Percentiles rank a stretch among this genome's conserved stretches.
Conservation (phyloP, 2,888 invertebrate genomes). For the Dasypogon diadema region DNA sequence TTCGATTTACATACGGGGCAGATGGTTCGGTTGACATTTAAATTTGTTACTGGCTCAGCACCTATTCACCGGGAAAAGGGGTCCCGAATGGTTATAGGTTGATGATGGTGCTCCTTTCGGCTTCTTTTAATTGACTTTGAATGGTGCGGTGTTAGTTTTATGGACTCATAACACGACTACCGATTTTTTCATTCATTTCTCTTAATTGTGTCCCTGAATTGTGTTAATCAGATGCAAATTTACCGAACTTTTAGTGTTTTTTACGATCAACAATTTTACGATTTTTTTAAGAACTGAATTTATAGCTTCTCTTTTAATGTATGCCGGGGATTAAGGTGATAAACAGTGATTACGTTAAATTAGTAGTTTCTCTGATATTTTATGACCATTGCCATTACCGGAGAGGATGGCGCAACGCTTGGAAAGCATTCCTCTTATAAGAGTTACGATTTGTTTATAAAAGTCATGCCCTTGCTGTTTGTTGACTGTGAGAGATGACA, state of each 20-base stretch:
- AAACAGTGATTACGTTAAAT: constrained; percentile 16
- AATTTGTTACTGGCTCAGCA: constrained; percentile 53
- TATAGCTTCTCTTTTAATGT: not conserved
- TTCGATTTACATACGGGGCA: constrained; percentile 55
- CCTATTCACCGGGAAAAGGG: constrained; percentile 18
- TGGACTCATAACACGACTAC: constrained; percentile 48
- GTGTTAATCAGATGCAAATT: constrained; percentile 44
- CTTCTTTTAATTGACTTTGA: constrained; percentile 35
- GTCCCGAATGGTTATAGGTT: not conserved
- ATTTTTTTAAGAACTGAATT: not conserved
- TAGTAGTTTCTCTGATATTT: constrained; percentile 25
- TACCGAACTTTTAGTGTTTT: constrained; percentile 17
- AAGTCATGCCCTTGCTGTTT: too few relatives aligned
- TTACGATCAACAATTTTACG: constrained; percentile 19
- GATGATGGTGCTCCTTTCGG: constrained; percentile 28
- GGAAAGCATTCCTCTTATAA: not conserved
- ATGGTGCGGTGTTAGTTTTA: constrained; percentile 46
- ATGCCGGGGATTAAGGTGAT: constrained; percentile 3
- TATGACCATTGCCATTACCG: not conserved
- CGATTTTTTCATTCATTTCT: constrained; percentile 40
- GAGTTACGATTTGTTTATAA: too few relatives aligned
- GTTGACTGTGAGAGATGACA: too few relatives aligned
- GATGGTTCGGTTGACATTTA: constrained; percentile 56
- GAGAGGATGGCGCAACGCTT: not conserved
- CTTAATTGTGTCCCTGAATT: constrained; percentile 46